phyloP scores from a whole-genome alignment of 2,797 vertebrate species.

The Agapornis canus region DNA sequence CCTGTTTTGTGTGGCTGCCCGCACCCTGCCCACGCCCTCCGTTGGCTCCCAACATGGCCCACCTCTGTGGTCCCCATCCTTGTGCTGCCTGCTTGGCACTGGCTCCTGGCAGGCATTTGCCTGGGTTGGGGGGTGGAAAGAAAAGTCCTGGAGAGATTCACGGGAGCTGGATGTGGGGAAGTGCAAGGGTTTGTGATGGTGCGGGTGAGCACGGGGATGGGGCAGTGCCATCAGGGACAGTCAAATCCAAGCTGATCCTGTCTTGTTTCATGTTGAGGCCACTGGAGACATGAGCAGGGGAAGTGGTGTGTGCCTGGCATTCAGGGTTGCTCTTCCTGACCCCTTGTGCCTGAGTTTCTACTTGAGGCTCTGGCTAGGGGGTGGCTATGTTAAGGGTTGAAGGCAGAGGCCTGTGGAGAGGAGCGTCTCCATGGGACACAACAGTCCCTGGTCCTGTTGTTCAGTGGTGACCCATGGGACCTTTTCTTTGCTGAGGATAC shows the following conservation, averaged over 20 bases:
- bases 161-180: not conserved
- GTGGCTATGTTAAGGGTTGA: not conserved
- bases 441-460: not conserved
- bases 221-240: not conserved
- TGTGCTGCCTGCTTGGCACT: constrained; percentile 61
- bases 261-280: not conserved
- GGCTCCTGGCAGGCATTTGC: not conserved
- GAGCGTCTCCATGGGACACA: fast-evolving
- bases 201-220: not conserved
- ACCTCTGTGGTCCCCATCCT: not conserved
- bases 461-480: not conserved
- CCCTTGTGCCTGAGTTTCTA: not conserved
- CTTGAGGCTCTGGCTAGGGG: not conserved
- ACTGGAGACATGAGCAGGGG: not conserved
- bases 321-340: not conserved
- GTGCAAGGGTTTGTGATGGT: not conserved
- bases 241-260: not conserved
- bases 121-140: not conserved
- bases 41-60: not conserved
- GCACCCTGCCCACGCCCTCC: constrained; percentile 28
- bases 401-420: not conserved
- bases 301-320: fast-evolving
- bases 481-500: not conserved
- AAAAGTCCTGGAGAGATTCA: not conserved
- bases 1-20: constrained; percentile 87